Conservation (phyloP, 2,888 invertebrate species). For the Anarsia innoxiella region DNA sequence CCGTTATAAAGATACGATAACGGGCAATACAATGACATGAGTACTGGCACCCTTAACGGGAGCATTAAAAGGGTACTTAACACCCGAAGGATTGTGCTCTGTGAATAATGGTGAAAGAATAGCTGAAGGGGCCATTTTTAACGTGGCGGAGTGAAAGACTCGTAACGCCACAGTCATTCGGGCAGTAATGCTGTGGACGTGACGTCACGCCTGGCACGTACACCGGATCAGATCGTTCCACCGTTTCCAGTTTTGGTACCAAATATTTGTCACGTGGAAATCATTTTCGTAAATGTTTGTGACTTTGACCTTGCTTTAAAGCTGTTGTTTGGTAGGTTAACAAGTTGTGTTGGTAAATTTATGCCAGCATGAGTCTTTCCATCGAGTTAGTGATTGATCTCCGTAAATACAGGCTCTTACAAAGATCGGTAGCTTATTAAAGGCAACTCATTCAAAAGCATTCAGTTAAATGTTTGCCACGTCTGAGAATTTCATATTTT, state of each 20-base stretch:
- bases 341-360: too few relatives aligned
- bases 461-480: too few relatives aligned
- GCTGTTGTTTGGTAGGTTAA: too few relatives aligned
- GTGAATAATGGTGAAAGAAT: conserved; percentile 58
- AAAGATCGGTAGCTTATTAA: too few relatives aligned
- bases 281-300: neutral
- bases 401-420: too few relatives aligned
- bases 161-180: conserved; percentile 54
- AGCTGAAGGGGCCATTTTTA: conserved; percentile 48
- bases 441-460: too few relatives aligned
- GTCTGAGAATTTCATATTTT: too few relatives aligned
- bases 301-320: neutral
- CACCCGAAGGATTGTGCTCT: conserved; percentile 46
- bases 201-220: conserved; percentile 34
- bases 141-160: conserved; percentile 42
- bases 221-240: conserved; percentile 30
- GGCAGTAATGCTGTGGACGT: conserved; percentile 48
- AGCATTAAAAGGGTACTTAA: conserved; percentile 51
- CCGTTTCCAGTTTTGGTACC: conserved; percentile 25
- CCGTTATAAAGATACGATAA: conserved; percentile 31
- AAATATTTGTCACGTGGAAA: conserved; percentile 21
- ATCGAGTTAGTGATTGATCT: too few relatives aligned
- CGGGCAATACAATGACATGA: conserved; percentile 43
- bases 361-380: too few relatives aligned
- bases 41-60: conserved; percentile 43